These are phyloP conservation scores for Smutsia temminckii DNA, from an alignment of 2,797 vertebrate species.

Conservation along the genomic window DNA sequence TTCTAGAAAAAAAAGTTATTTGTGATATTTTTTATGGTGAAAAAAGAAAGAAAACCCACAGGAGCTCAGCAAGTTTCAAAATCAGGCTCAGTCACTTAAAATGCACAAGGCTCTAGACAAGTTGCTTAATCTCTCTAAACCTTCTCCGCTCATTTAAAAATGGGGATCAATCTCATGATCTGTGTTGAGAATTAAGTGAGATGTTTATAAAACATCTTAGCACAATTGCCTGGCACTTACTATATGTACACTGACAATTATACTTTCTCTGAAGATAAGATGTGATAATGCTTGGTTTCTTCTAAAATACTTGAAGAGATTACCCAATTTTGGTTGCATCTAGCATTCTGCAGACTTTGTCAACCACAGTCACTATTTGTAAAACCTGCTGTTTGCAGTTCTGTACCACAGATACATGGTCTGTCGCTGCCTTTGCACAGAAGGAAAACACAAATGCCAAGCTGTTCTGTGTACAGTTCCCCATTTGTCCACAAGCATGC, in stretches of 20 bases:
- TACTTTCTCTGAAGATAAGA: conserved; percentile 42
- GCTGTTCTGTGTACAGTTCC: neutral
- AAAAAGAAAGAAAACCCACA: neutral
- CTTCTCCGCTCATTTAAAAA: neutral
- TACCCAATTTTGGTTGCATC: neutral
- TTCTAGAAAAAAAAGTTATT: neutral
- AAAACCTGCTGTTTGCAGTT: neutral
- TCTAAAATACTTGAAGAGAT: neutral
- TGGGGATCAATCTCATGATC: neutral
- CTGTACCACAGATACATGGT: neutral
- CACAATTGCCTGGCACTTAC: neutral
- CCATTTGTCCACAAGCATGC: neutral
- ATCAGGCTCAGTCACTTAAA: neutral
- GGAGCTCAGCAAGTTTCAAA: conserved; percentile 28
- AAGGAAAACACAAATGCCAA: conserved; percentile 6
- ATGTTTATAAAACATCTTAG: neutral
- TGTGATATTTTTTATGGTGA: neutral
- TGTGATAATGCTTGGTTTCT: neutral
- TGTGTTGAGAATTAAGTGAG: conserved; percentile 7
- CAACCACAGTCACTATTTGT: neutral
- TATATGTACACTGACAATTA: neutral
- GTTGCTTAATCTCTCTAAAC: neutral
- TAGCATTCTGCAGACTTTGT: neutral
- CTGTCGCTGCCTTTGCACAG: neutral
- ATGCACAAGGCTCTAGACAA: neutral